A percentile compares a stretch with the other conserved stretches of the same genome.
Conservation (phyloP, 2,113 vertebrate genomes). For the Podilymbus podiceps region DNA sequence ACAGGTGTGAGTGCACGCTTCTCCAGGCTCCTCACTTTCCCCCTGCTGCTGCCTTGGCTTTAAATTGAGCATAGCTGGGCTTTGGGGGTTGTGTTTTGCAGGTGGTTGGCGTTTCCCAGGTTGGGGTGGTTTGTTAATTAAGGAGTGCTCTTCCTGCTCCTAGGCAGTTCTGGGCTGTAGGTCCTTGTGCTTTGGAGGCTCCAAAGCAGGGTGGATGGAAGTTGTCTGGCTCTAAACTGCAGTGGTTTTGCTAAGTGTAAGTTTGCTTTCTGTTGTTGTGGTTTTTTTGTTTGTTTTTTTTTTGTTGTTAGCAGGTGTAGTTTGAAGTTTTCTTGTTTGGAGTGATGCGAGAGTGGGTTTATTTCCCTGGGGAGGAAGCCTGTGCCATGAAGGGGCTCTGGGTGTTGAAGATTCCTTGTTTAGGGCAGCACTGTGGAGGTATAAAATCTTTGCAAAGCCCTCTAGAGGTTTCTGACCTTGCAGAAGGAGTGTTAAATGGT, state of each 20-base stretch:
- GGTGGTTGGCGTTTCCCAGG: no score
- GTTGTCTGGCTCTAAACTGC: fast-evolving
- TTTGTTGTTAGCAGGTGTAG: no score
- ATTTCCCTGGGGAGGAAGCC: background rate
- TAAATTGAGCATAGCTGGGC: background rate
- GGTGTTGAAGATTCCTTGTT: background rate
- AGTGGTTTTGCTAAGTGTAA: background rate
- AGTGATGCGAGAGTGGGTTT: background rate
- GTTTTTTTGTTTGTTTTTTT: no score
- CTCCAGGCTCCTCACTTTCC: background rate
- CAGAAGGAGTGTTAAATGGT: background rate
- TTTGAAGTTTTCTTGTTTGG: background rate
- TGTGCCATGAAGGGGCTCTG: fast-evolving
- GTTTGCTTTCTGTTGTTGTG: background rate
- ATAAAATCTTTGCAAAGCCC: background rate
- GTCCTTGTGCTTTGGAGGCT: background rate
- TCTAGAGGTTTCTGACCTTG: background rate
- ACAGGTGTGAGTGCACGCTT: fast-evolving
- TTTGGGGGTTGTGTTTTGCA: no score
- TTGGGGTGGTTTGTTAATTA: background rate
- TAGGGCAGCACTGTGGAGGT: fast-evolving
- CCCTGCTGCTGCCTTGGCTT: fast-evolving
- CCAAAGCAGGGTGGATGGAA: no score
- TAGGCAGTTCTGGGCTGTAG: background rate
- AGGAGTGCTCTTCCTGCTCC: background rate